phyloP scores from a whole-genome alignment of 1,140 invertebrate species.

The Drosophila ogumai region DNA sequence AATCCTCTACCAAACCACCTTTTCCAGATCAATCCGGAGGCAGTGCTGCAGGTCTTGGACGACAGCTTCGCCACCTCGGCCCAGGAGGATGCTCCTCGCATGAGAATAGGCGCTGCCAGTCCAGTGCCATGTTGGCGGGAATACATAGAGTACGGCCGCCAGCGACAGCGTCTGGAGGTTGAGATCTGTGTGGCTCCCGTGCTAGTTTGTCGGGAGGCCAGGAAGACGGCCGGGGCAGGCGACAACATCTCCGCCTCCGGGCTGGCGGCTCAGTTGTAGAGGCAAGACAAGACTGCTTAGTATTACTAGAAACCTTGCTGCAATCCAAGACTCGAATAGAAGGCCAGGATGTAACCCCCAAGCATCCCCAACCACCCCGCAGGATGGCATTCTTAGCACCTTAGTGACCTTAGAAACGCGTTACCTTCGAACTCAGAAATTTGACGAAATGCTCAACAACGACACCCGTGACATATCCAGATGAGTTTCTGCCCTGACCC shows the following conservation, averaged over 20 bases:
- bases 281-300: slow-evolving; percentile 67
- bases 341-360: slow-evolving; percentile 32
- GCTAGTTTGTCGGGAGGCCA: slow-evolving; percentile 92
- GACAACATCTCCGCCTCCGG: slow-evolving; percentile 96
- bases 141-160: slow-evolving; percentile 84
- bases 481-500: slow-evolving; percentile 25
- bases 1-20: neutral
- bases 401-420: slow-evolving; percentile 82
- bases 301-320: slow-evolving; percentile 48
- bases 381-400: slow-evolving; percentile 73
- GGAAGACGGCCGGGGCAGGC: slow-evolving; percentile 94
- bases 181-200: slow-evolving; percentile 94
- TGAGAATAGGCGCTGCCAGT: slow-evolving; percentile 88
- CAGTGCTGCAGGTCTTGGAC: slow-evolving; percentile 91
- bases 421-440: slow-evolving; percentile 63
- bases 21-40: slow-evolving; percentile 88
- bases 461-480: slow-evolving; percentile 62
- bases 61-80: slow-evolving; percentile 93
- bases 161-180: slow-evolving; percentile 84
- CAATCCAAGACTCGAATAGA: slow-evolving; percentile 64
- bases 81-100: slow-evolving; percentile 85
- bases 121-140: slow-evolving; percentile 95
- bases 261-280: slow-evolving; percentile 89
- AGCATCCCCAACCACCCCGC: slow-evolving; percentile 47
- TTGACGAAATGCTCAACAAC: slow-evolving; percentile 61